These are phyloP conservation scores for Auanema sp. DNA, from an alignment of 2,888 invertebrate genomes.

Conservation along the genomic window DNA sequence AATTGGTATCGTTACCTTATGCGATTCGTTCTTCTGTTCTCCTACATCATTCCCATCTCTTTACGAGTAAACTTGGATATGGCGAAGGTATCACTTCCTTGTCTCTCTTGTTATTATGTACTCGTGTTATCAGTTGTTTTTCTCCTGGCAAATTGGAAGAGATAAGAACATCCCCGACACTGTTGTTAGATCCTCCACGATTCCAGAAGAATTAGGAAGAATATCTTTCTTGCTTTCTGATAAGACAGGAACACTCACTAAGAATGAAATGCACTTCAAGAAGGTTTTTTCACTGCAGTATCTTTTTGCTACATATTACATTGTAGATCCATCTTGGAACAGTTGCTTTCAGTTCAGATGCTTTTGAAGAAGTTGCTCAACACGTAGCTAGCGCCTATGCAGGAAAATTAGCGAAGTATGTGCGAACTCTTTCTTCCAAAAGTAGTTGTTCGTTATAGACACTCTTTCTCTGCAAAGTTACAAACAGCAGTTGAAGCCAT, in stretches of 20 bases:
- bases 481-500: conserved; percentile 71
- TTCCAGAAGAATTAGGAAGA: conserved; percentile 93
- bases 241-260: conserved; percentile 96
- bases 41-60: conserved; percentile 98
- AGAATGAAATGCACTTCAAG: conserved; percentile 86
- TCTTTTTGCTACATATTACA: neutral
- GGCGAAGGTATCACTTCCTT: conserved; percentile 74
- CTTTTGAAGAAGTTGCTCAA: conserved; percentile 76
- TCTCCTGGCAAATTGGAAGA: conserved; percentile 92
- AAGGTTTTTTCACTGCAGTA: conserved; percentile 33
- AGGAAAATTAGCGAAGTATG: conserved; percentile 46
- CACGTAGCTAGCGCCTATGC: conserved; percentile 58
- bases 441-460: conserved; percentile 13
- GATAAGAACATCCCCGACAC: conserved; percentile 91
- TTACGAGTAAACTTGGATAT: conserved; percentile 96
- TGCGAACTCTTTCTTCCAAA: neutral
- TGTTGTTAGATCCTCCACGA: conserved; percentile 93
- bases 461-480: conserved; percentile 58
- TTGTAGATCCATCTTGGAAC: conserved; percentile 82
- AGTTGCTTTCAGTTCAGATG: conserved; percentile 83
- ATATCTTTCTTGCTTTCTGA: conserved; percentile 92
- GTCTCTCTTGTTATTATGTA: neutral
- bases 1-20: conserved; percentile 79
- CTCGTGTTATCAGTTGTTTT: conserved; percentile 66
- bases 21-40: conserved; percentile 92